Percentiles rank a stretch among this genome's conserved stretches.
phyloP scores from a whole-genome alignment of 37 sponge, comb jelly and placozoan genomes.

The Aplysina aerophoba region DNA sequence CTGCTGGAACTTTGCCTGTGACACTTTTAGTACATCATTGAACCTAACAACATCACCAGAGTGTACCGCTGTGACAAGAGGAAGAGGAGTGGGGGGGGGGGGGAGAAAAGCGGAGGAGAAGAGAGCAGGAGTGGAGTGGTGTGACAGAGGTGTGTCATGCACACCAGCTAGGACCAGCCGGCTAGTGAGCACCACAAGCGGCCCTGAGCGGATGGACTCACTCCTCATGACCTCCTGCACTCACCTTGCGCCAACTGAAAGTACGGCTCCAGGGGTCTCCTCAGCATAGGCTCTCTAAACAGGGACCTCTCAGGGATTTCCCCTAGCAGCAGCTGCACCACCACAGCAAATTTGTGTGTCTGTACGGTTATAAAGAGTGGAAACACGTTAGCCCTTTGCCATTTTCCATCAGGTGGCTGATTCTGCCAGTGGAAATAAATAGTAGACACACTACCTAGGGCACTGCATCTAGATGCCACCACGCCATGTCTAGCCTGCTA shows the following conservation, averaged over 20 bases:
- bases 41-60: conserved; percentile 90
- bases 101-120: background rate
- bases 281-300: conserved; percentile 86
- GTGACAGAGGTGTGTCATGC: background rate
- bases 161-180: background rate
- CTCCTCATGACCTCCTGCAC: no score
- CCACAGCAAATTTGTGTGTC: conserved; percentile 85
- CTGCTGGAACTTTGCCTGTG: conserved; percentile 65
- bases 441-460: no score
- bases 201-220: background rate
- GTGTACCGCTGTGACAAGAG: conserved; percentile 68
- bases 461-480: no score
- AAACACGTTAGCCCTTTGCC: no score
- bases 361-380: background rate
- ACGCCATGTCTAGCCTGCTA: no score
- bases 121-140: background rate
- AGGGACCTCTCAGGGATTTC: conserved; percentile 92
- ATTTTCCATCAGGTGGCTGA: no score
- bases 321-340: conserved; percentile 94
- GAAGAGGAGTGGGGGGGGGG: background rate
- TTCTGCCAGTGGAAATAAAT: no score
- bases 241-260: conserved; percentile 87
- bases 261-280: conserved; percentile 87
- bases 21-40: conserved; percentile 68
- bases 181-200: background rate